Conservation (phyloP, 2,797 vertebrate species). For the Notoglanidium macrostoma region DNA sequence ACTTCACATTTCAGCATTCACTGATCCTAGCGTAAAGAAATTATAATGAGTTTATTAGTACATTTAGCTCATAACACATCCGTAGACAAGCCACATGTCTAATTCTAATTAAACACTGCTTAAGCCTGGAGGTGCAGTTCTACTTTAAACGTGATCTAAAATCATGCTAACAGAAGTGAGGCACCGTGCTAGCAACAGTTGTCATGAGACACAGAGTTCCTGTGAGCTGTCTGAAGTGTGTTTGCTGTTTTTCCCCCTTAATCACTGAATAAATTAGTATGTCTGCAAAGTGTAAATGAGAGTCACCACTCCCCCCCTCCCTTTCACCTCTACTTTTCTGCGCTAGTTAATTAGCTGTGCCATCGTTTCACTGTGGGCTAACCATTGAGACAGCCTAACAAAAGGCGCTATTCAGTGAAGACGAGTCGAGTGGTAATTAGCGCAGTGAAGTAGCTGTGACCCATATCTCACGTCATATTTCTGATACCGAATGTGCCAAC, state of each 20-base stretch:
- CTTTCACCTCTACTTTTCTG: constrained; percentile 4
- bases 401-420: constrained; percentile 32
- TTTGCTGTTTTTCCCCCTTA: constrained; percentile 24
- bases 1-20: neutral
- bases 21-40: neutral
- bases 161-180: neutral
- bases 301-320: neutral
- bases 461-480: constrained; percentile 41
- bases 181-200: constrained; percentile 33
- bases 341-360: constrained; percentile 44
- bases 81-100: neutral
- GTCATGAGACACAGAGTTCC: constrained; percentile 36
- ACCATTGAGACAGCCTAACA: constrained; percentile 39
- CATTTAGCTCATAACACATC: neutral
- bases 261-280: constrained; percentile 52
- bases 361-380: constrained; percentile 33
- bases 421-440: constrained; percentile 44
- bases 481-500: constrained; percentile 14
- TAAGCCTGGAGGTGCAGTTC: neutral
- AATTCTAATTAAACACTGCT: neutral
- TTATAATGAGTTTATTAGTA: neutral
- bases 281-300: constrained; percentile 48
- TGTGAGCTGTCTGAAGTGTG: constrained; percentile 40
- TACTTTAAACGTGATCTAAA: constrained; percentile 29
- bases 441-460: constrained; percentile 41